Evolutionary conservation across 2,797 vertebrate species (phyloP).

Genomic region (Pteropus rufus): DNA sequence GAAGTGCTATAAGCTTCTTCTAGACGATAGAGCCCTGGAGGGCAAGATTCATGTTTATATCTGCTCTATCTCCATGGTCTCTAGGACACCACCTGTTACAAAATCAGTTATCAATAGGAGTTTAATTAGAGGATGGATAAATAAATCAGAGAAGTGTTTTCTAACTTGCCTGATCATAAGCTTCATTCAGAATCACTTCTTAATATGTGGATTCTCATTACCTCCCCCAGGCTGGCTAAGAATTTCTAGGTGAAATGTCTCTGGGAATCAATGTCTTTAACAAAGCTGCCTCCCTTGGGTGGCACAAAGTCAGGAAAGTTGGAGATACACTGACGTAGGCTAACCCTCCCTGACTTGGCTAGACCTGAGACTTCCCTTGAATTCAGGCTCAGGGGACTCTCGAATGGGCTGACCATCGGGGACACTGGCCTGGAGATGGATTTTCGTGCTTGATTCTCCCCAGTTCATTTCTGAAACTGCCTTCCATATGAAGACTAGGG

Average conservation of each 20-base stretch:
- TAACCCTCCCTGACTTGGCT: background rate
- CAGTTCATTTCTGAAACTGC: background rate
- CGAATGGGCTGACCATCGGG: too few relatives aligned
- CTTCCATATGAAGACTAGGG: background rate
- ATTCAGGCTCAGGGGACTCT: background rate
- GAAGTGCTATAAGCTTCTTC: background rate
- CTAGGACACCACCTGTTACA: background rate
- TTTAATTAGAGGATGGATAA: background rate
- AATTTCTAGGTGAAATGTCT: background rate
- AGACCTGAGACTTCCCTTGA: background rate
- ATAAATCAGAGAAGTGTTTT: background rate
- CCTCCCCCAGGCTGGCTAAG: background rate
- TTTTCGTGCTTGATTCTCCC: background rate
- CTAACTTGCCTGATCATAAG: background rate
- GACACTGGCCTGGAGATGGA: background rate
- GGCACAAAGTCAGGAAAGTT: background rate
- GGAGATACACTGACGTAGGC: background rate
- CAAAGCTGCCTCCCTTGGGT: background rate
- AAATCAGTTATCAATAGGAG: background rate
- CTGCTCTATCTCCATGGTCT: background rate
- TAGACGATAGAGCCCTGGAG: background rate
- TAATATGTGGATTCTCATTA: background rate
- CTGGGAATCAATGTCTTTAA: background rate
- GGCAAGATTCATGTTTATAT: background rate
- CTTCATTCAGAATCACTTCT: background rate